Conservation (phyloP, 2,888 invertebrate species). For the Imbricaverruca yamaguchii region DNA sequence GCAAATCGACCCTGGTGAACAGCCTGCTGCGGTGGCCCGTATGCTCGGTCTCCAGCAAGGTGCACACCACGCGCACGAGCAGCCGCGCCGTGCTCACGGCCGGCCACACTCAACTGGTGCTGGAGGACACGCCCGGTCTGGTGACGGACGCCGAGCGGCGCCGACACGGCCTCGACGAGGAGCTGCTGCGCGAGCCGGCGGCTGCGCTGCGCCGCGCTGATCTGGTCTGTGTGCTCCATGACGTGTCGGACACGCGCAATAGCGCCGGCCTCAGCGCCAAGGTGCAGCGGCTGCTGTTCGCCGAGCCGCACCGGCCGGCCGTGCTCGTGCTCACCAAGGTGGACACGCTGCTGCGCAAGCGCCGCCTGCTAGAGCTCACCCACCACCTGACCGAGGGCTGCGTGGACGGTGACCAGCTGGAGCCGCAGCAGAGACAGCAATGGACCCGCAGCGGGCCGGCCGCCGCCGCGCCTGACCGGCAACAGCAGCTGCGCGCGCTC, state of each 20-base stretch:
- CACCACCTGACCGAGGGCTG: background rate
- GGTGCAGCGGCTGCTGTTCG: constrained; percentile 20
- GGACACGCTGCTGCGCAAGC: constrained; percentile 6
- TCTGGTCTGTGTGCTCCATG: constrained; percentile 10
- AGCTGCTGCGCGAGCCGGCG: background rate
- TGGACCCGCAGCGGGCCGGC: background rate
- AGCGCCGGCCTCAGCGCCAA: constrained; percentile 16
- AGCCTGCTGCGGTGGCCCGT: constrained; percentile 39
- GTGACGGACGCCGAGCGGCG: constrained; percentile 18
- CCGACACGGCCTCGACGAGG: background rate
- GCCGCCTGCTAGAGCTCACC: constrained; percentile 7
- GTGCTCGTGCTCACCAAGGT: constrained; percentile 16
- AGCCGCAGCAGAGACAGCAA: too few relatives aligned
- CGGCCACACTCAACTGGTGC: constrained; percentile 41
- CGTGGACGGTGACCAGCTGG: background rate
- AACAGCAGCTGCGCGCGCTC: background rate
- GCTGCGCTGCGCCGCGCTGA: constrained; percentile 15
- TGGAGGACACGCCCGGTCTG: constrained; percentile 19
- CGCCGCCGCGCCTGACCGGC: background rate
- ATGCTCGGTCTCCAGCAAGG: constrained; percentile 25
- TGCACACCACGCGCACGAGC: constrained; percentile 32
- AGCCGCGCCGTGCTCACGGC: constrained; percentile 39
- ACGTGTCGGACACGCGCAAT: constrained; percentile 2
- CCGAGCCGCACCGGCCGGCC: background rate
- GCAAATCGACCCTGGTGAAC: constrained; percentile 49